These are phyloP conservation scores for Drosophila picticornis DNA, from an alignment of 2,888 invertebrate genomes.

Conservation along the genomic window DNA sequence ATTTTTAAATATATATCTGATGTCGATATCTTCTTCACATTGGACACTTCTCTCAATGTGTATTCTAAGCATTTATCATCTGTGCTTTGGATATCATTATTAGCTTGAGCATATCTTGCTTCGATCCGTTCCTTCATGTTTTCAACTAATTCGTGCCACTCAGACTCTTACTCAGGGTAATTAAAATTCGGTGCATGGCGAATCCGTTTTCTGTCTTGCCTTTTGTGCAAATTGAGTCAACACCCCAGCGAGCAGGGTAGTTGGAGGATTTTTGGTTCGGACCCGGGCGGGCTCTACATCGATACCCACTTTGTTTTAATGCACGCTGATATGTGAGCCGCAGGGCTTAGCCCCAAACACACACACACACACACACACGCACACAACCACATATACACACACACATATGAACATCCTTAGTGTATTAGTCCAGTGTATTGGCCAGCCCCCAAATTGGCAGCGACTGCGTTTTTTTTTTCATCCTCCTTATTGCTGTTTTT, in stretches of 20 bases:
- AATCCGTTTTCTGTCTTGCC: conserved; percentile 39
- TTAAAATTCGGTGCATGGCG: conserved; percentile 13
- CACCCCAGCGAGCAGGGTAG: conserved; percentile 12
- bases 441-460: conserved; percentile 48
- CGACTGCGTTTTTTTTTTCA: conserved; percentile 14
- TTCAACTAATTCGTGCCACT: neutral
- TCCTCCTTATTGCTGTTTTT: conserved; percentile 11
- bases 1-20: neutral
- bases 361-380: conserved; percentile 13
- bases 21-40: neutral
- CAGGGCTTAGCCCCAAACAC: conserved; percentile 68
- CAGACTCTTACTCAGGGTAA: conserved; percentile 22
- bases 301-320: conserved; percentile 82
- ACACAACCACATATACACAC: conserved; percentile 7
- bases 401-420: conserved; percentile 34
- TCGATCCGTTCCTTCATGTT: neutral
- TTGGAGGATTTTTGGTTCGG: conserved; percentile 29
- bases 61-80: neutral
- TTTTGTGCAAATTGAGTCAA: conserved; percentile 72
- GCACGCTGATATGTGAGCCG: conserved; percentile 78
- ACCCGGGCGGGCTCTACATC: conserved; percentile 69
- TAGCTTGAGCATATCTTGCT: neutral
- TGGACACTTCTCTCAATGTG: neutral
- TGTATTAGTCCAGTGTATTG: conserved; percentile 50
- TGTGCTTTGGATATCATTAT: neutral